Conservation (phyloP, 2,113 vertebrate genomes). For the Cepphus grylle region DNA sequence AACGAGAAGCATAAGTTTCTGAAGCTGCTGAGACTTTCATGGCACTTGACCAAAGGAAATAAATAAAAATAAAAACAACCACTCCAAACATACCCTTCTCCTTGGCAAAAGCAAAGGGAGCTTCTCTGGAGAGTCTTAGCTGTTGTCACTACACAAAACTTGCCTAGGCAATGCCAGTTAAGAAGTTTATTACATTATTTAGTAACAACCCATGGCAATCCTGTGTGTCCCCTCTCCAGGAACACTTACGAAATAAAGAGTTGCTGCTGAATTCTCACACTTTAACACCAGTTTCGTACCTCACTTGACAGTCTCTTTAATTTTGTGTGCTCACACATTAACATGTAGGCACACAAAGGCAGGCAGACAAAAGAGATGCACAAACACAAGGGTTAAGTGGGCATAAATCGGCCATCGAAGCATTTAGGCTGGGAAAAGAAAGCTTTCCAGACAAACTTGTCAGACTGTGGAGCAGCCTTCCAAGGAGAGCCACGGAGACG, state of each 20-base stretch:
- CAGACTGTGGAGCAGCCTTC: neutral
- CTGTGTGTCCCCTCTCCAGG: neutral
- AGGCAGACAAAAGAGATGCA: neutral
- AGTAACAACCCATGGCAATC: neutral
- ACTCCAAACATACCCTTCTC: neutral
- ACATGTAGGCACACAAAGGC: rapidly evolving
- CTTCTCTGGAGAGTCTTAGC: neutral
- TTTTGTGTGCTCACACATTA: neutral
- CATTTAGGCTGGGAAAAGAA: neutral
- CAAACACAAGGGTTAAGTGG: neutral
- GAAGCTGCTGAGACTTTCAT: neutral
- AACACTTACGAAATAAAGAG: neutral
- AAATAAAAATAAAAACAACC: conserved; percentile 16
- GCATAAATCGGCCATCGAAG: neutral
- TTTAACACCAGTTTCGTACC: neutral
- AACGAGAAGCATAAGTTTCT: neutral
- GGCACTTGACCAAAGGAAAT: conserved; percentile 4
- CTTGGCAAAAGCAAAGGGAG: neutral
- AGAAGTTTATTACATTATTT: neutral
- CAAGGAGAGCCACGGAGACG: neutral
- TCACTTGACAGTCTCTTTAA: neutral
- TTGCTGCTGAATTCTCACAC: neutral
- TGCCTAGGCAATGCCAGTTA: neutral
- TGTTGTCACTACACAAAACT: neutral
- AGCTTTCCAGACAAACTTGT: neutral